Evolutionary conservation across 64 coral and sea anemone genomes (phyloP).

Genomic region (Montipora sp.): DNA sequence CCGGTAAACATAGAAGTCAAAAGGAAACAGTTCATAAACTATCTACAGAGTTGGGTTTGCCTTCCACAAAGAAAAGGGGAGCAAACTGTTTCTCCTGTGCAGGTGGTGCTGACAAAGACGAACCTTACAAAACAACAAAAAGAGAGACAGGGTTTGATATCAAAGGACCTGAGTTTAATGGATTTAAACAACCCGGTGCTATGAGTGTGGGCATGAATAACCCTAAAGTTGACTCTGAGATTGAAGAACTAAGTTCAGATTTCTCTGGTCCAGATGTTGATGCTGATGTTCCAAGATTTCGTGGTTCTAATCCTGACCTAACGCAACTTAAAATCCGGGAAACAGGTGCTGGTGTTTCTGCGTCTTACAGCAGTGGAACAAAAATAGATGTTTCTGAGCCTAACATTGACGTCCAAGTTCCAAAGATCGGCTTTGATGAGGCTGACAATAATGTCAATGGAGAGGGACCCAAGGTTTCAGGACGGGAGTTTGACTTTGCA

Average conservation of each 20-base stretch:
- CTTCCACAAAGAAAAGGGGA: conserved; percentile 10
- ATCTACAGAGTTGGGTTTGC: background rate
- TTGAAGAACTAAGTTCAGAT: background rate
- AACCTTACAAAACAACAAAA: conserved; percentile 16
- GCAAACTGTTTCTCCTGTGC: conserved; percentile 24
- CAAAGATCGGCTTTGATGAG: background rate
- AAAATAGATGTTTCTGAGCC: background rate
- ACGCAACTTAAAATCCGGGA: background rate
- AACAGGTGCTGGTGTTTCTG: background rate
- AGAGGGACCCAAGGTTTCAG: background rate
- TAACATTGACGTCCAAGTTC: background rate
- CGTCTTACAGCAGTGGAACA: background rate
- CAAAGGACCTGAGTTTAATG: background rate
- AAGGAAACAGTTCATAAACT: background rate
- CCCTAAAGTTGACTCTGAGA: background rate
- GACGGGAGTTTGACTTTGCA: background rate
- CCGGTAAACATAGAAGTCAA: background rate
- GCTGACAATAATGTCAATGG: background rate
- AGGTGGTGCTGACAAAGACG: background rate
- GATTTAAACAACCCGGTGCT: background rate
- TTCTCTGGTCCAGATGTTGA: background rate
- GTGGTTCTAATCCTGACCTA: background rate
- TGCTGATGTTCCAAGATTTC: background rate
- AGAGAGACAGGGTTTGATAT: background rate
- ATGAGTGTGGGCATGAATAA: background rate